A percentile compares a stretch with the other conserved stretches of the same genome.
Evolutionary conservation across 2,797 vertebrate genomes (phyloP).

Genomic region (Ispidina picta): DNA sequence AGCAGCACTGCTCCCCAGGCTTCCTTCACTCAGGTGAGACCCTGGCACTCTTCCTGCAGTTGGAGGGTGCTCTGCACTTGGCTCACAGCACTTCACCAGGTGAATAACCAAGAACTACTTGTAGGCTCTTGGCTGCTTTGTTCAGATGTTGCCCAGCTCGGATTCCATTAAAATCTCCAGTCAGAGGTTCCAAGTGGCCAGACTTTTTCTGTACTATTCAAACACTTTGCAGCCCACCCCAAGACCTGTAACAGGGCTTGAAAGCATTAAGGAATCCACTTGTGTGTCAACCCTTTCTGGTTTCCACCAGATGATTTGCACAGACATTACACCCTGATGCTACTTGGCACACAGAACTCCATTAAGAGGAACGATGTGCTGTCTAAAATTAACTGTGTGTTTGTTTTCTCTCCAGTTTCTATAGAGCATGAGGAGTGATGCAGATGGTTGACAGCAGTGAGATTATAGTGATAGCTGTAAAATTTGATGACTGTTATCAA

Average conservation of each 20-base stretch:
- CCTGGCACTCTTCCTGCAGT: background rate
- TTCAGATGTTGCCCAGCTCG: background rate
- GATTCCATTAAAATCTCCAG: background rate
- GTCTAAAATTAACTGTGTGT: constrained; percentile 52
- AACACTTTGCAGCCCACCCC: background rate
- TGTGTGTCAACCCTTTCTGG: background rate
- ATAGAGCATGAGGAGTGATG: constrained; percentile 16
- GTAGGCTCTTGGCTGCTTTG: background rate
- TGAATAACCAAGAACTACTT: background rate
- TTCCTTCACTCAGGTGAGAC: background rate
- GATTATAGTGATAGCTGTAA: constrained; percentile 62
- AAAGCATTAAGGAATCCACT: background rate
- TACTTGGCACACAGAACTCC: constrained; percentile 15
- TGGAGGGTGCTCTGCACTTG: background rate
- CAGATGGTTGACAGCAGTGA: constrained; percentile 61
- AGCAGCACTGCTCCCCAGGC: background rate
- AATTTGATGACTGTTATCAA: constrained; percentile 64
- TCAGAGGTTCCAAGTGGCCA: background rate
- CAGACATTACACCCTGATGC: background rate
- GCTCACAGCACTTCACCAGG: background rate
- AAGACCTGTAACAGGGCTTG: background rate
- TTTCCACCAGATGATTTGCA: constrained; percentile 15
- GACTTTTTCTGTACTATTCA: background rate
- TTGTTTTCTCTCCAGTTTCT: constrained; percentile 42
- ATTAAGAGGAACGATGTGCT: constrained; percentile 45